phyloP scores from a whole-genome alignment of 2,888 invertebrate genomes.

The Dioctria rufipes region DNA sequence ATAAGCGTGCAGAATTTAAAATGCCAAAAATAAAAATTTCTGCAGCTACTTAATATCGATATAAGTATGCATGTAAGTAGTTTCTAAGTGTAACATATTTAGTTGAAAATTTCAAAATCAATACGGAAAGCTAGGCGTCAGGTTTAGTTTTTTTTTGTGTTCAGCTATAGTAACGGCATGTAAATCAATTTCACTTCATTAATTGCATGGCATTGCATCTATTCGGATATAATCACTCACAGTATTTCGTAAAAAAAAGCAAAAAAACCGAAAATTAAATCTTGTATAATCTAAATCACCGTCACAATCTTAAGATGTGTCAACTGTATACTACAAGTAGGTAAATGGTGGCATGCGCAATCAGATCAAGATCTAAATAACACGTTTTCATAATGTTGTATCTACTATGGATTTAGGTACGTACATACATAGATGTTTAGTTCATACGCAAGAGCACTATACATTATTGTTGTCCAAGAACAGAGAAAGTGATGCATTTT shows the following conservation, averaged over 20 bases:
- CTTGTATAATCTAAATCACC: not conserved
- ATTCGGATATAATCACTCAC: not conserved
- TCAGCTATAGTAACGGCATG: not conserved
- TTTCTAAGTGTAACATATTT: no score
- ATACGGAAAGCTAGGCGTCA: constrained; percentile 7
- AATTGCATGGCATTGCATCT: not conserved
- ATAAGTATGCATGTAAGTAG: not conserved
- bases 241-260: constrained; percentile 13
- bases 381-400: no score
- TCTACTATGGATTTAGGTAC: no score
- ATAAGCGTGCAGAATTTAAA: not conserved
- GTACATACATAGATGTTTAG: no score
- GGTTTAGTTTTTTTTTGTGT: not conserved
- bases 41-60: no score
- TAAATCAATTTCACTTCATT: constrained; percentile 25
- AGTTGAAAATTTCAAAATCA: not conserved
- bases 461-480: not conserved
- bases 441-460: constrained; percentile 15
- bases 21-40: not conserved
- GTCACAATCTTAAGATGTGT: constrained; percentile 4
- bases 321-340: not conserved
- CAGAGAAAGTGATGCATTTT: constrained; percentile 21
- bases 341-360: constrained; percentile 12
- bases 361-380: not conserved
- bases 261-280: not conserved